Base-by-base conservation (phyloP, 2,113 vertebrate species). In the Peromyscus californicus region DNA sequence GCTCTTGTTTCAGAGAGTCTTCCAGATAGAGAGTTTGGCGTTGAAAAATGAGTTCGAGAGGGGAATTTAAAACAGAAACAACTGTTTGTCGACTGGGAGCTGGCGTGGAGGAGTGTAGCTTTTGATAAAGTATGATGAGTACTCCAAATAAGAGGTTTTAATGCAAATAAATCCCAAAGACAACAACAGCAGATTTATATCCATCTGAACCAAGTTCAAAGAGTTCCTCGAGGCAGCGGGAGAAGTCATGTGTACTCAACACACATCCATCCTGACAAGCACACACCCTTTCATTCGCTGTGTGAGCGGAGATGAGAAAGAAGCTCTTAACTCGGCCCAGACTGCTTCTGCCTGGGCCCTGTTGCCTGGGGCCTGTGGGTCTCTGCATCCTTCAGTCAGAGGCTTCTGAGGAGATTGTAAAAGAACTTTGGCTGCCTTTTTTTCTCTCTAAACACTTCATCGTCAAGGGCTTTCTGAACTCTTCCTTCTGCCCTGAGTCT, bases 41-140 rank as follows among this genome's bases (percentile, higher is more conserved):
- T 97, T 94, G 82, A 96, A 65, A 96, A 61, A 51, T 75, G 76
- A 95, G 91, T 80, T 82, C 36, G 39, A 72, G 92, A 89, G 61
- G n/a, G n/a, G n/a, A 84, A 90, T 33, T 96, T 93, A 80, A 93
- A 91, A 80, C 24, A 70, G 57, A 91, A 69, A 87, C 36, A 74
- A 45, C 1, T 70, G 39, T 54, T 54, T 54, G 54, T 54, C 13
- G 54, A 3, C 59, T 76, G 90, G 72, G 74, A 90, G 6, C 9
- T 6, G 79, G 87, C 67, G n/a, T 36, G 7, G 22, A 70, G 3
- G 51, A 51, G 51, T 51, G 10, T n/a, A 65, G 7, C 75, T 91
- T 78, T 90, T 76, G 59, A 75, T 88, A 63, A 82, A 92, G 57
- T 59, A 31, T 54, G 31, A 57, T 33, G 51, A 88, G n/a, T 88